Percentiles rank a stretch among this genome's conserved stretches.
Evolutionary conservation across 2,888 invertebrate species (phyloP).

Genomic region (Ceramica pisi): DNA sequence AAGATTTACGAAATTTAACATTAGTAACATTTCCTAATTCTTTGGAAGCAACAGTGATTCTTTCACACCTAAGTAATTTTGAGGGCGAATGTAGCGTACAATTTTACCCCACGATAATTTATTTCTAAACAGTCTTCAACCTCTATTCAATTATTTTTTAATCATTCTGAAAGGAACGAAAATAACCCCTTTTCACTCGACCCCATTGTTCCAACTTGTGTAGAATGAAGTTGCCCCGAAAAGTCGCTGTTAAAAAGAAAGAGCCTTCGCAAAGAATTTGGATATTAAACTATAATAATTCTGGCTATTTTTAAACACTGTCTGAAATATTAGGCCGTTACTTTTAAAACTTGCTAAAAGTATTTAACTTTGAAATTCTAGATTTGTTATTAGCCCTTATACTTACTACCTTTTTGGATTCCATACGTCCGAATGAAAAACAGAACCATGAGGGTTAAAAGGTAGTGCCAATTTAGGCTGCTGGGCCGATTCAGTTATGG

Average conservation of each 20-base stretch:
- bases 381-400: conserved; percentile 1
- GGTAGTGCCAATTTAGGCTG: too few species aligned
- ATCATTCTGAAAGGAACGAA: conserved; percentile 37
- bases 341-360: conserved; percentile 18
- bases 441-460: too few species aligned
- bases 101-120: conserved; percentile 25
- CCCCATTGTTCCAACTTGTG: conserved; percentile 32
- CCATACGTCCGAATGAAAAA: too few species aligned
- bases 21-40: too few species aligned
- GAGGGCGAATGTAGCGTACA: neutral
- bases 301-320: conserved; percentile 6
- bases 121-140: conserved; percentile 21
- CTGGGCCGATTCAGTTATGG: too few species aligned
- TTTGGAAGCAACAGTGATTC: neutral
- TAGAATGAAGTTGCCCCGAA: conserved; percentile 23
- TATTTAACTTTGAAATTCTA: conserved; percentile 1
- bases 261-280: conserved; percentile 19
- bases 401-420: too few species aligned
- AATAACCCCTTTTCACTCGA: conserved; percentile 33
- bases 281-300: conserved; percentile 18
- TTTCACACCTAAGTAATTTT: conserved; percentile 18
- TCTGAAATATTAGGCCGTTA: neutral
- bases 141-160: conserved; percentile 55
- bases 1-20: too few species aligned
- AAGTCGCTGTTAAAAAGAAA: conserved; percentile 18